Evolutionary conservation across 2,888 invertebrate species (phyloP).

Genomic region (Tupiocoris notatus): DNA sequence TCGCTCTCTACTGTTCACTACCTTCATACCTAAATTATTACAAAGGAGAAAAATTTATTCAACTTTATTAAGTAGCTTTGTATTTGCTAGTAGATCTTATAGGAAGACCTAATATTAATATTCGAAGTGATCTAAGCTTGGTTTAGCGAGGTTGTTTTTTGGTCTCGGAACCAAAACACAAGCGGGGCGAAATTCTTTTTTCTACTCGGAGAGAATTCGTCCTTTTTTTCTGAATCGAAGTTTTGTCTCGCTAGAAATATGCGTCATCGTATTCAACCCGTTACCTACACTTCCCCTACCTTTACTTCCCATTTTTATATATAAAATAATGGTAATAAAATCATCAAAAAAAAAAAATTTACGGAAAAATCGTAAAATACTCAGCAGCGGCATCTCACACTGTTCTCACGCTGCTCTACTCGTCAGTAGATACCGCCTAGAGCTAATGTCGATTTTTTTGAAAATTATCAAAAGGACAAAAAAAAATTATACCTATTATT

Average conservation of each 20-base stretch:
- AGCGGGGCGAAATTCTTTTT: too few species aligned
- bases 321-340: neutral
- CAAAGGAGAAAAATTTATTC: neutral
- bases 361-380: neutral
- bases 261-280: neutral
- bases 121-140: too few species aligned
- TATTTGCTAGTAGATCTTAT: neutral
- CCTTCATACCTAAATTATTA: neutral
- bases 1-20: neutral
- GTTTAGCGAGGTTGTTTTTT: too few species aligned
- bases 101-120: neutral
- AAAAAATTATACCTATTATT: neutral
- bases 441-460: conserved; percentile 1
- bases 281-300: neutral
- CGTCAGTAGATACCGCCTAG: conserved; percentile 36
- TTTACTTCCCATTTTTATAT: neutral
- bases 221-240: neutral
- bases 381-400: neutral
- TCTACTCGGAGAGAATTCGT: neutral
- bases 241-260: neutral
- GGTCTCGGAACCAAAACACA: too few species aligned
- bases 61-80: neutral
- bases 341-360: too few species aligned
- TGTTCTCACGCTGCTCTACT: conserved; percentile 10
- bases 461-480: neutral